Evolutionary conservation across 2,113 vertebrate species (phyloP).

Genomic region (Galemys pyrenaicus): DNA sequence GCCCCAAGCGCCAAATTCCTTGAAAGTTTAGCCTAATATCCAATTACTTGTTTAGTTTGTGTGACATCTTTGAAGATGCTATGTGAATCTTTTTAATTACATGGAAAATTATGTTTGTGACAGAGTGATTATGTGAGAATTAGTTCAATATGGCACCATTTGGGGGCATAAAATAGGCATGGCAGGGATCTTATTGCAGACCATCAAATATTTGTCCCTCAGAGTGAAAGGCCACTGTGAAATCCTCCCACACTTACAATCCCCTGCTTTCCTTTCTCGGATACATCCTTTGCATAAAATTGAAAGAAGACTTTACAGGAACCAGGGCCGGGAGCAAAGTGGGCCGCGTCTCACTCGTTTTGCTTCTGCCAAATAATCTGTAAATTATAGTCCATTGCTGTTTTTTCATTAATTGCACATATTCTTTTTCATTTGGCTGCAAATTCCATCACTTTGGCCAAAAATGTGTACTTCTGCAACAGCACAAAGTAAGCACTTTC

Average conservation of each 20-base stretch:
- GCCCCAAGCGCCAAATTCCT: neutral
- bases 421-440: constrained; percentile 81
- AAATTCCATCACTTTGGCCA: constrained; percentile 78
- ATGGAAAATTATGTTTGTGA: constrained; percentile 12
- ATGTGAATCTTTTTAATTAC: constrained; percentile 45
- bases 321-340: constrained; percentile 66
- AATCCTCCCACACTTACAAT: neutral
- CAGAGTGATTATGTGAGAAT: neutral
- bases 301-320: constrained; percentile 64
- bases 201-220: constrained; percentile 53
- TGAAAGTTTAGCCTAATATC: neutral
- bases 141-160: neutral
- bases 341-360: constrained; percentile 65
- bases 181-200: neutral
- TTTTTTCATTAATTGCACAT: constrained; percentile 81
- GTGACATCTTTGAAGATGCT: constrained; percentile 49
- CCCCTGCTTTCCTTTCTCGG: constrained; percentile 21
- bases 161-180: neutral
- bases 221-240: neutral
- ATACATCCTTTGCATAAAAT: constrained; percentile 52
- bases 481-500: constrained; percentile 79
- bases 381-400: constrained; percentile 79
- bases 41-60: neutral
- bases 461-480: constrained; percentile 79
- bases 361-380: constrained; percentile 80